phyloP scores from a whole-genome alignment of 2,113 vertebrate genomes.

The Ibidorhyncha struthersii region DNA sequence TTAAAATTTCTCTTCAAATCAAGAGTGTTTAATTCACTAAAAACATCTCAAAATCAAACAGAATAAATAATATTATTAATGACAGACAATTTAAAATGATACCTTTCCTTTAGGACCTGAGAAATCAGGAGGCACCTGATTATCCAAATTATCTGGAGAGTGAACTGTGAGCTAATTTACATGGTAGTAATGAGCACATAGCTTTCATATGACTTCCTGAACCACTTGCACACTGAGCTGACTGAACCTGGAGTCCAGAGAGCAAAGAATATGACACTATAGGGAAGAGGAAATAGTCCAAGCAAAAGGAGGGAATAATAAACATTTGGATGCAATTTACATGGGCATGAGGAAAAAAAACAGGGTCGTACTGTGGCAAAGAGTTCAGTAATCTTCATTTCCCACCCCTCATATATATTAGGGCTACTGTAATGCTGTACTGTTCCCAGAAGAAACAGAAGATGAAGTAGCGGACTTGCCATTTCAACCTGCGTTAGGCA shows the following conservation, averaged over 20 bases:
- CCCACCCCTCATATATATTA: background rate
- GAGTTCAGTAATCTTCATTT: background rate
- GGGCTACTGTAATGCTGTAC: background rate
- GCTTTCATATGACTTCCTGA: background rate
- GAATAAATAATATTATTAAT: background rate
- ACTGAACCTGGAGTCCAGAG: background rate
- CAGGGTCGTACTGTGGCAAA: background rate
- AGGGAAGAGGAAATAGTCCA: background rate
- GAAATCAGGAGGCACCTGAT: background rate
- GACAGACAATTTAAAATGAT: background rate
- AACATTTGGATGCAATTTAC: conserved; percentile 23
- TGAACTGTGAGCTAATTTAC: background rate
- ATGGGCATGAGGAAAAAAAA: background rate
- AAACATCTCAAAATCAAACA: background rate
- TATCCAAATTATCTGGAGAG: background rate
- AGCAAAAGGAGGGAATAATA: background rate
- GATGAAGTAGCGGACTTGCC: background rate
- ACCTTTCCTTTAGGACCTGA: background rate
- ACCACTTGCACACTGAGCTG: background rate
- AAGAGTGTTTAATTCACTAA: conserved; percentile 1
- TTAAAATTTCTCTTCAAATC: conserved; percentile 23
- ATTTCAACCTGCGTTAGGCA: background rate
- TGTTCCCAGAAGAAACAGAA: background rate
- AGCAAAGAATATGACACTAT: background rate
- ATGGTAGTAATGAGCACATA: background rate